A percentile compares a stretch with the other conserved stretches of the same genome.
Conservation (phyloP, 1,140 invertebrate species). For the Zaprionus africanus region DNA sequence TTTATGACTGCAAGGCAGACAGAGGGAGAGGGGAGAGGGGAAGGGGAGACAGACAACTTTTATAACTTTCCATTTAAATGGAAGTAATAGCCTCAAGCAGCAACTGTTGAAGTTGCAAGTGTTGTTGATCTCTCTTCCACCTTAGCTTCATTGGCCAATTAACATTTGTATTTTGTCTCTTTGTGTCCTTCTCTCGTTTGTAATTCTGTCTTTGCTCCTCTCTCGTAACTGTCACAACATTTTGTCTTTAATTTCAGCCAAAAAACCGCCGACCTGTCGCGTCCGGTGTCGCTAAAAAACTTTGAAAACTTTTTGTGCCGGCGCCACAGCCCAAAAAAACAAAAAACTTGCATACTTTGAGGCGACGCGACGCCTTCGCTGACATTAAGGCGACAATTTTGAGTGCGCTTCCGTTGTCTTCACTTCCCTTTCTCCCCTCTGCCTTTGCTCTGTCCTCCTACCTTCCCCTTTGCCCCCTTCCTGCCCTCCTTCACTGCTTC, state of each 20-base stretch:
- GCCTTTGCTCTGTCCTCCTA: too few relatives aligned
- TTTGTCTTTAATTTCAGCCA: slow-evolving; percentile 5
- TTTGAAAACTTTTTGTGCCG: slow-evolving; percentile 49
- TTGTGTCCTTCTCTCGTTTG: not conserved
- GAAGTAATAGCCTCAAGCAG: slow-evolving; percentile 25
- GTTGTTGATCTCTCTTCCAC: not conserved
- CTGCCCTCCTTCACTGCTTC: not conserved
- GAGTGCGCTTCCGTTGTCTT: slow-evolving; percentile 32
- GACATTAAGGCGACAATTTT: slow-evolving; percentile 78
- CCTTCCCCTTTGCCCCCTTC: too few relatives aligned
- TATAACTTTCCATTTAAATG: slow-evolving; percentile 49
- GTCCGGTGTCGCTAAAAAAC: slow-evolving; percentile 24
- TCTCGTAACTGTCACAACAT: slow-evolving; percentile 1
- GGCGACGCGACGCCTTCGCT: slow-evolving; percentile 52
- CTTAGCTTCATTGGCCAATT: not conserved
- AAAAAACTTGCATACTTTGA: slow-evolving; percentile 48
- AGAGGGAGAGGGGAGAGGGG: not conserved
- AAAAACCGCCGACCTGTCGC: slow-evolving; percentile 26
- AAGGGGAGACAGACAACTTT: slow-evolving; percentile 40
- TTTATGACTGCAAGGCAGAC: slow-evolving; percentile 64
- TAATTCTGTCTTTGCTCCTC: too few relatives aligned
- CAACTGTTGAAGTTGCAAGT: not conserved
- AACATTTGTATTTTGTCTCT: not conserved
- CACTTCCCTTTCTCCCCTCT: not conserved
- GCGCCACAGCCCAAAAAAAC: slow-evolving; percentile 24